phyloP scores from a whole-genome alignment of 2,113 vertebrate species.

The Nanorana parkeri region DNA sequence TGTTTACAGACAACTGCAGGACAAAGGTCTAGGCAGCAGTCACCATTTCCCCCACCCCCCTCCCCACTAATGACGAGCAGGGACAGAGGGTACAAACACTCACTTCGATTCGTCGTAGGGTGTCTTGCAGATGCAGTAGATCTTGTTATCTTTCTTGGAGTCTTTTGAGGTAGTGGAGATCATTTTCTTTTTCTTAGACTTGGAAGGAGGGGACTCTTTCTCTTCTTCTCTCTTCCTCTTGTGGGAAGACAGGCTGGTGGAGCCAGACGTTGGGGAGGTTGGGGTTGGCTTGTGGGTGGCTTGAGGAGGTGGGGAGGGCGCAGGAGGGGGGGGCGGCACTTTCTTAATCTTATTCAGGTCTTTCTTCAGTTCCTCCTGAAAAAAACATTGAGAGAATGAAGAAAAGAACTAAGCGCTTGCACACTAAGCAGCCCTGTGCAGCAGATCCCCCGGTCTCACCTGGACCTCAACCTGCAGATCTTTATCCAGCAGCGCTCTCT shows the following conservation, averaged over 20 bases:
- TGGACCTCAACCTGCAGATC: constrained; percentile 96
- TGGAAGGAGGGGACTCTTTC: constrained; percentile 75
- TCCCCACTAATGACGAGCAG: too few species aligned
- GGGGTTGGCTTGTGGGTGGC: constrained; percentile 61
- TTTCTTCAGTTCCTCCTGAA: constrained; percentile 92
- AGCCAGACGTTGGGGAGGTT: constrained; percentile 67
- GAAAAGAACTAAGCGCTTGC: too few species aligned
- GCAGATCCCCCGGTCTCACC: constrained; percentile 69
- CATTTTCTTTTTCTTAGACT: constrained; percentile 98
- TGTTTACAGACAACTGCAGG: too few species aligned
- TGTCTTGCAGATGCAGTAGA: constrained; percentile 98
- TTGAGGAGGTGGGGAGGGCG: constrained; percentile 55
- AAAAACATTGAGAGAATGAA: background rate
- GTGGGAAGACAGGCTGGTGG: constrained; percentile 72
- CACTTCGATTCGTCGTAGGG: constrained; percentile 98
- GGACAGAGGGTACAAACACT: constrained; percentile 61
- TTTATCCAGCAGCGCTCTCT: constrained; percentile 95
- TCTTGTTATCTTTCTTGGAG: constrained; percentile 95
- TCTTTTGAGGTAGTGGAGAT: constrained; percentile 97
- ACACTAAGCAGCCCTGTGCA: background rate
- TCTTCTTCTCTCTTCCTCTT: constrained; percentile 95
- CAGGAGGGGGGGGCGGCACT: constrained; percentile 57
- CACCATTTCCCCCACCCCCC: too few species aligned
- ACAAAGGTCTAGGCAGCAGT: too few species aligned
- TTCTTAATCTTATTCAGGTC: constrained; percentile 86